Evolutionary conservation across 1,140 invertebrate species (phyloP).

Genomic region (Rhagoletis pomonella): DNA sequence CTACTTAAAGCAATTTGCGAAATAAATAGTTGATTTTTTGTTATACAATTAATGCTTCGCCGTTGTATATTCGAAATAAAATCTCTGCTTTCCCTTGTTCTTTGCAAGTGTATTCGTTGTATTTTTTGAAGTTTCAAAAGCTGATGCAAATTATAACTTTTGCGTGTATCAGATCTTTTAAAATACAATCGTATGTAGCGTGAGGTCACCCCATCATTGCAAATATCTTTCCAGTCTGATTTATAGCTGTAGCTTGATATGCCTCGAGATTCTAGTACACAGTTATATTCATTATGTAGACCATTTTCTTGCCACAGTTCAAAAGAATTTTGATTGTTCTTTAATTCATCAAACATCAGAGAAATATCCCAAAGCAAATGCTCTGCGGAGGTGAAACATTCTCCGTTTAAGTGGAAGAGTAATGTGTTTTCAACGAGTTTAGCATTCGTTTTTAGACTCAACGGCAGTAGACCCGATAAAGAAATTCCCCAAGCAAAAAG

Average conservation of each 20-base stretch:
- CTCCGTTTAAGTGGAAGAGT: constrained; percentile 91
- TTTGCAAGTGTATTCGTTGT: constrained; percentile 67
- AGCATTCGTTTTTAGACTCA: constrained; percentile 70
- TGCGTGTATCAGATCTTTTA: constrained; percentile 77
- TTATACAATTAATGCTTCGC: constrained; percentile 68
- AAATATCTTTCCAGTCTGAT: constrained; percentile 16
- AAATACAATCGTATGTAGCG: constrained; percentile 72
- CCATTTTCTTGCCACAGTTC: constrained; percentile 64
- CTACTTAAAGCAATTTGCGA: constrained; percentile 61
- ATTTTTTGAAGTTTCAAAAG: constrained; percentile 74
- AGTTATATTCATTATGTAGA: constrained; percentile 62
- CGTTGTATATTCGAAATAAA: constrained; percentile 68
- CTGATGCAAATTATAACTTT: constrained; percentile 85
- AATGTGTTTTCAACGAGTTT: constrained; percentile 86
- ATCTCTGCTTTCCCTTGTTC: constrained; percentile 73
- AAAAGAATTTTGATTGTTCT: constrained; percentile 57
- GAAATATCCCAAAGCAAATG: constrained; percentile 61
- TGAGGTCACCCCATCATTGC: constrained; percentile 53
- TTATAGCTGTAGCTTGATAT: constrained; percentile 63
- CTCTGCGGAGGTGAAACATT: constrained; percentile 85
- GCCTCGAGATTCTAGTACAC: constrained; percentile 53
- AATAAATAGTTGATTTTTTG: constrained; percentile 65
- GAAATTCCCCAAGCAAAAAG: constrained; percentile 90
- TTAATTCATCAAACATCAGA: constrained; percentile 57
- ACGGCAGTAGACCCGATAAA: constrained; percentile 86